Percentiles rank a stretch among this genome's conserved stretches.
These are phyloP conservation scores for Syrmaticus mikado DNA, from an alignment of 2,113 vertebrate genomes.

Conservation along the genomic window DNA sequence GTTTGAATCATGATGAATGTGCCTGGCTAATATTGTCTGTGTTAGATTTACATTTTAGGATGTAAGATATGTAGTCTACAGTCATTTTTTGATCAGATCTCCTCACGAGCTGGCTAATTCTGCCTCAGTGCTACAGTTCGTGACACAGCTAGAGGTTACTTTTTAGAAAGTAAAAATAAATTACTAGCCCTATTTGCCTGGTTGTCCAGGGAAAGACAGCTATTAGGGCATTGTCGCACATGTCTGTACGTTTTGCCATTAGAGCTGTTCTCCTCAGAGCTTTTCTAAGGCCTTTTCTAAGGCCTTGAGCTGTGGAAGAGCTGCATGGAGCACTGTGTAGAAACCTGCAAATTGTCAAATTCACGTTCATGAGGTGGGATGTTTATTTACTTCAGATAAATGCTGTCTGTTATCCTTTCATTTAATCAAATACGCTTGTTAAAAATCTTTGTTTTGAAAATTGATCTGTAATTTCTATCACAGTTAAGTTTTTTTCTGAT, in stretches of 20 bases:
- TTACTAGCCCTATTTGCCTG: background rate
- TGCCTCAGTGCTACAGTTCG: background rate
- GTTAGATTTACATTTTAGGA: background rate
- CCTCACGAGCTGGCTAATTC: background rate
- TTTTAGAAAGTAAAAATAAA: background rate
- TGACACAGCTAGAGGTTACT: background rate
- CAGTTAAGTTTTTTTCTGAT: background rate
- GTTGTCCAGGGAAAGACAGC: background rate
- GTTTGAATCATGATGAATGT: background rate
- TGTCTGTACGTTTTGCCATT: background rate
- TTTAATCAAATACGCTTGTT: background rate
- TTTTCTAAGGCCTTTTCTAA: background rate
- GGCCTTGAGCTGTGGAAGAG: background rate
- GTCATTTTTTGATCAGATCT: background rate
- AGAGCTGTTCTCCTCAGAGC: background rate
- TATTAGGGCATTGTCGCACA: background rate
- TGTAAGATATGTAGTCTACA: no score
- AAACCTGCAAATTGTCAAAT: no score
- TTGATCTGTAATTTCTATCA: background rate
- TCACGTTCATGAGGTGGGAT: background rate
- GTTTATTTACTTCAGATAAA: background rate
- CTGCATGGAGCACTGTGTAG: background rate
- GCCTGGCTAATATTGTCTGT: background rate
- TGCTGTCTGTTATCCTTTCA: background rate
- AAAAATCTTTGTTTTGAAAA: background rate